A percentile compares a stretch with the other conserved stretches of the same genome.
Conservation (phyloP, 2,797 vertebrate genomes). For the Leuciscus waleckii region DNA sequence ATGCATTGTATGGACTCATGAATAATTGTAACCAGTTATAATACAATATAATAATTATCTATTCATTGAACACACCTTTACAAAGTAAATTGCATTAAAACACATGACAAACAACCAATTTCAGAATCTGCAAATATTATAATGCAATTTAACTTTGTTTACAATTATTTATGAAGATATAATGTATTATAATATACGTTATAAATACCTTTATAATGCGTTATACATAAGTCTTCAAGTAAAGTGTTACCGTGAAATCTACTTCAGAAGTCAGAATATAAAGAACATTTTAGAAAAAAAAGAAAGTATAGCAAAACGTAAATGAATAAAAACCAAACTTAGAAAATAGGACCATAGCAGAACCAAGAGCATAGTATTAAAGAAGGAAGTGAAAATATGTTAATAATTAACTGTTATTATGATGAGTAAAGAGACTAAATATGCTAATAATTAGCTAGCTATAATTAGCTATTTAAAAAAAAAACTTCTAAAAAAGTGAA, state of each 20-base stretch:
- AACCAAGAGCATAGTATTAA: background rate
- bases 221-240: no score
- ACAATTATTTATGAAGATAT: no score
- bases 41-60: no score
- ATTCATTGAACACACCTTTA: no score
- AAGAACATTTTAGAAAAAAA: background rate
- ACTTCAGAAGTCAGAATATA: background rate
- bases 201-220: no score
- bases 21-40: no score
- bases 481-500: background rate
- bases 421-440: background rate
- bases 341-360: background rate
- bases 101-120: no score
- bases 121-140: no score
- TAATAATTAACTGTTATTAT: background rate
- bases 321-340: background rate
- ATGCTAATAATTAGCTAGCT: background rate
- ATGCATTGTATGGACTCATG: no score
- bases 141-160: no score
- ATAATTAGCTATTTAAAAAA: background rate
- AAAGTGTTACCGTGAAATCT: background rate
- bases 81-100: no score
- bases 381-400: background rate
- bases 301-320: background rate
- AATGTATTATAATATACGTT: no score